These are phyloP conservation scores for Neoarius graeffei DNA, from an alignment of 2,113 vertebrate species.

Conservation along the genomic window DNA sequence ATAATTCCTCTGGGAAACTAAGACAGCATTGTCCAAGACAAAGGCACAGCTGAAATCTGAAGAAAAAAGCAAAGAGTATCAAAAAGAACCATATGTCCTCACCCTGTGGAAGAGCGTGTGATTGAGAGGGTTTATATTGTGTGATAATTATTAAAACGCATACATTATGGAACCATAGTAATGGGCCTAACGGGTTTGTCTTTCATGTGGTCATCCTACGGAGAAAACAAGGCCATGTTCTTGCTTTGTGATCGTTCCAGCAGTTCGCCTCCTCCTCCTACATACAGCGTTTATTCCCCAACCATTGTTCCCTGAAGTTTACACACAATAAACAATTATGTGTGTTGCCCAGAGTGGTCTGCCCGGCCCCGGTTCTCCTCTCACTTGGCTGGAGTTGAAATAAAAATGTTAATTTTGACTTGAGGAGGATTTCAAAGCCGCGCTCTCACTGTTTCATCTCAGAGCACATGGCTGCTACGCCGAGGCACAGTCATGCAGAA, in stretches of 20 bases:
- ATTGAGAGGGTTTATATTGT: slow-evolving; percentile 45
- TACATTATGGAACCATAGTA: slow-evolving; percentile 76
- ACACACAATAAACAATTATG: slow-evolving; percentile 79
- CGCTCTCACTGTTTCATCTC: slow-evolving; percentile 76
- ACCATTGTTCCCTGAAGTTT: slow-evolving; percentile 80
- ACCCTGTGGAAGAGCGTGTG: slow-evolving; percentile 14
- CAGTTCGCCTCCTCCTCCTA: slow-evolving; percentile 79
- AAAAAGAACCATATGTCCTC: slow-evolving; percentile 44
- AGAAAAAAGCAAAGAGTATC: slow-evolving; percentile 11
- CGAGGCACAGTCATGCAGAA: slow-evolving; percentile 66
- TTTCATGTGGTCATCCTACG: slow-evolving; percentile 79
- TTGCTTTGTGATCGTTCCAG: slow-evolving; percentile 78
- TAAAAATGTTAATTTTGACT: slow-evolving; percentile 82
- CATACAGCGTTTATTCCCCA: slow-evolving; percentile 78
- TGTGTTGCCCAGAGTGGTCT: slow-evolving; percentile 76
- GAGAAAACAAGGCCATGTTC: slow-evolving; percentile 77
- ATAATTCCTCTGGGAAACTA: slow-evolving; percentile 12
- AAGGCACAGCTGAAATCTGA: slow-evolving; percentile 23
- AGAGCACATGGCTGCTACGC: slow-evolving; percentile 70
- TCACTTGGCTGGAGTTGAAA: slow-evolving; percentile 79
- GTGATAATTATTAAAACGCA: slow-evolving; percentile 69
- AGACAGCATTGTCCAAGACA: background rate
- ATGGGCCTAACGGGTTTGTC: slow-evolving; percentile 68
- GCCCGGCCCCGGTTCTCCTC: slow-evolving; percentile 69
- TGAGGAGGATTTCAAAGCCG: slow-evolving; percentile 81